A percentile compares a stretch with the other conserved stretches of the same genome.
phyloP scores from a whole-genome alignment of 2,113 vertebrate species.

The Lophochroa leadbeateri region DNA sequence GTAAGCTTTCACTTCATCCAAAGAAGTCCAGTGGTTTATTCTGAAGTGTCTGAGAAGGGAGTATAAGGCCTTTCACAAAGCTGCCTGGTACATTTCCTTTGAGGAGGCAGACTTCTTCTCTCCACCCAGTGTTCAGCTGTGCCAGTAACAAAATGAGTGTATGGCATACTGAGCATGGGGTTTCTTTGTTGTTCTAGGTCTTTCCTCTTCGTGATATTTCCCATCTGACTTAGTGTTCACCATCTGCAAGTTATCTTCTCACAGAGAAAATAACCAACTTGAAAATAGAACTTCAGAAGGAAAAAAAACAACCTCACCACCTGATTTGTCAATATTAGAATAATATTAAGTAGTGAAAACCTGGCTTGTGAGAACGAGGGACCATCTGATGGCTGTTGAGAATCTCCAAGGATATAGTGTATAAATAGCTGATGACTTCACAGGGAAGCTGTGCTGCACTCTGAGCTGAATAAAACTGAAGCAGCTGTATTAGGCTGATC shows the following conservation, averaged over 20 bases:
- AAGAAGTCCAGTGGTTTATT: constrained; percentile 38
- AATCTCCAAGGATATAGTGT: constrained; percentile 67
- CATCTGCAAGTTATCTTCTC: constrained; percentile 3
- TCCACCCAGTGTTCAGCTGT: constrained; percentile 33
- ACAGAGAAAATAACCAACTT: neutral
- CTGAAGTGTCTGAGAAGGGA: constrained; percentile 22
- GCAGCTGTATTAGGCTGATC: constrained; percentile 68
- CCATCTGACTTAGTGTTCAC: neutral
- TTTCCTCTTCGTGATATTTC: neutral
- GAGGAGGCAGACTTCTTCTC: constrained; percentile 34
- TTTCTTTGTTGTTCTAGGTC: constrained; percentile 39
- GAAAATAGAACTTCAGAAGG: neutral
- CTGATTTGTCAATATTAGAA: constrained; percentile 34
- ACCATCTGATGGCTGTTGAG: constrained; percentile 58
- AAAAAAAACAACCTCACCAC: neutral
- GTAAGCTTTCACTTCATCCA: neutral
- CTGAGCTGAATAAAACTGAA: constrained; percentile 63
- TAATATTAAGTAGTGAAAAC: constrained; percentile 21
- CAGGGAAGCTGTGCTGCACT: constrained; percentile 52
- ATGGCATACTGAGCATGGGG: constrained; percentile 40
- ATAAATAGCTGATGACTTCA: constrained; percentile 73
- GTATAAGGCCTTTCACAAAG: constrained; percentile 21
- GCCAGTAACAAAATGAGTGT: constrained; percentile 33
- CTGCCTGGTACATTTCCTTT: constrained; percentile 32
- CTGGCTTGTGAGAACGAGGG: constrained; percentile 36